Conservation (phyloP, 2,888 invertebrate species). For the Drosophila affinis region DNA sequence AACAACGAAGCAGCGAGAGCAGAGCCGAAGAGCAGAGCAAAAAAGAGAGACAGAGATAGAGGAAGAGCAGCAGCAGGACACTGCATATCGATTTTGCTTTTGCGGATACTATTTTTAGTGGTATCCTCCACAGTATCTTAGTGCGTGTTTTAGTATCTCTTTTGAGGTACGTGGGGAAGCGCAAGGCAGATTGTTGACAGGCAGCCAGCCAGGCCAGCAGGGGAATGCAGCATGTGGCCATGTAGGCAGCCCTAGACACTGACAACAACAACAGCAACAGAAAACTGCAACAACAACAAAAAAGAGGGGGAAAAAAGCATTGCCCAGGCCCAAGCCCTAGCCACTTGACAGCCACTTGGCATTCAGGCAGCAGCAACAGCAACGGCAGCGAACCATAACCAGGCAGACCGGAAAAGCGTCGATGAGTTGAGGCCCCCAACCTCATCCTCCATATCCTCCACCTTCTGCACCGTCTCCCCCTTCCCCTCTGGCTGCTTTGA, state of each 20-base stretch:
- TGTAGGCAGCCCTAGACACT: slow-evolving; percentile 49
- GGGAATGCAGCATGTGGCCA: slow-evolving; percentile 64
- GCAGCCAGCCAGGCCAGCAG: not conserved
- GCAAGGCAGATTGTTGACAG: slow-evolving; percentile 23
- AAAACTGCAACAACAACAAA: not conserved
- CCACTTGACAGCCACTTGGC: slow-evolving; percentile 66
- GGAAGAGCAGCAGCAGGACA: not conserved
- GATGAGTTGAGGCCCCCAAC: slow-evolving; percentile 63
- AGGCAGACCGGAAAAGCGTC: slow-evolving; percentile 69
- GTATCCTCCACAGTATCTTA: not conserved
- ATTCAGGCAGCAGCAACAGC: slow-evolving; percentile 51
- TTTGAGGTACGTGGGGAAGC: slow-evolving; percentile 22
- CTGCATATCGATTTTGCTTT: slow-evolving; percentile 42
- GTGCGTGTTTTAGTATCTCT: too few relatives aligned
- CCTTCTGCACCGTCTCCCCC: not conserved
- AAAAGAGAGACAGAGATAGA: too few relatives aligned
- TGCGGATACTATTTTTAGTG: slow-evolving; percentile 4
- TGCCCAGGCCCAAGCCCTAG: slow-evolving; percentile 21
- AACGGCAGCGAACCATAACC: slow-evolving; percentile 50
- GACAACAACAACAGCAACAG: slow-evolving; percentile 26
- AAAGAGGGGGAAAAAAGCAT: too few relatives aligned
- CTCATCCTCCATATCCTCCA: not conserved
- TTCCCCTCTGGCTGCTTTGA: not conserved
- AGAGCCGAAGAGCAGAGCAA: slow-evolving; percentile 25
- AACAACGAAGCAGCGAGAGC: slow-evolving; percentile 13